These are phyloP conservation scores for Drosophila cardini DNA, from an alignment of 1,140 invertebrate genomes.

Conservation along the genomic window DNA sequence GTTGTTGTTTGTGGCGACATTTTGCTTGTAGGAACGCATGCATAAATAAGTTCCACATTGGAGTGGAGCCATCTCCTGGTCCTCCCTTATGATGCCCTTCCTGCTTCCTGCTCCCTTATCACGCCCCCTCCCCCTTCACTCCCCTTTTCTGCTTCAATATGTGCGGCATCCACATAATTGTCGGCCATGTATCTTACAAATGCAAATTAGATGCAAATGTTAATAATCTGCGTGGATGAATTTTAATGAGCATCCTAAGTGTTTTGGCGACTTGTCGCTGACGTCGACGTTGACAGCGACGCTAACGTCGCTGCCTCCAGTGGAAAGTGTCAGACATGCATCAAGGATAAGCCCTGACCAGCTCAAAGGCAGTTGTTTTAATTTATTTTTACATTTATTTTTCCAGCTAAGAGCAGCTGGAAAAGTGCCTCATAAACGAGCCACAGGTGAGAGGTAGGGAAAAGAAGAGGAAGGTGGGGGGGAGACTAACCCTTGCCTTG, in stretches of 20 bases:
- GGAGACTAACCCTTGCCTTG: slow-evolving; percentile 40
- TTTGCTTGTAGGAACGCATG: slow-evolving; percentile 71
- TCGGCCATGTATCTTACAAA: slow-evolving; percentile 82
- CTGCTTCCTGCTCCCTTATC: neutral
- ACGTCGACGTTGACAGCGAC: slow-evolving; percentile 40
- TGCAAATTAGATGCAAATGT: slow-evolving; percentile 83
- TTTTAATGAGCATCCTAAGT: slow-evolving; percentile 79
- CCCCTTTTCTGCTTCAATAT: slow-evolving; percentile 38
- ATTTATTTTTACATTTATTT: neutral
- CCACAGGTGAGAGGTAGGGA: slow-evolving; percentile 13
- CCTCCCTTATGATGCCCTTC: slow-evolving; percentile 15
- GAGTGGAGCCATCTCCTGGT: slow-evolving; percentile 27
- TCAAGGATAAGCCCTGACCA: slow-evolving; percentile 70
- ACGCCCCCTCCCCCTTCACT: neutral
- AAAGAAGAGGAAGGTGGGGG: neutral
- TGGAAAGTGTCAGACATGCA: slow-evolving; percentile 63
- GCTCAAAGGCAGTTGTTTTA: slow-evolving; percentile 10
- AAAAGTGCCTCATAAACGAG: slow-evolving; percentile 32
- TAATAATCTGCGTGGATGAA: slow-evolving; percentile 82
- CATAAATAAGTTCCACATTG: slow-evolving; percentile 73
- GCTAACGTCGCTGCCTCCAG: slow-evolving; percentile 17
- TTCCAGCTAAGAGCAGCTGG: slow-evolving; percentile 35
- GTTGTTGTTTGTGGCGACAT: slow-evolving; percentile 57
- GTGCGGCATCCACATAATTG: slow-evolving; percentile 74
- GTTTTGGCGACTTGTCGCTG: slow-evolving; percentile 78